Conservation (phyloP, 2,113 vertebrate genomes). For the Holacanthus passer region DNA sequence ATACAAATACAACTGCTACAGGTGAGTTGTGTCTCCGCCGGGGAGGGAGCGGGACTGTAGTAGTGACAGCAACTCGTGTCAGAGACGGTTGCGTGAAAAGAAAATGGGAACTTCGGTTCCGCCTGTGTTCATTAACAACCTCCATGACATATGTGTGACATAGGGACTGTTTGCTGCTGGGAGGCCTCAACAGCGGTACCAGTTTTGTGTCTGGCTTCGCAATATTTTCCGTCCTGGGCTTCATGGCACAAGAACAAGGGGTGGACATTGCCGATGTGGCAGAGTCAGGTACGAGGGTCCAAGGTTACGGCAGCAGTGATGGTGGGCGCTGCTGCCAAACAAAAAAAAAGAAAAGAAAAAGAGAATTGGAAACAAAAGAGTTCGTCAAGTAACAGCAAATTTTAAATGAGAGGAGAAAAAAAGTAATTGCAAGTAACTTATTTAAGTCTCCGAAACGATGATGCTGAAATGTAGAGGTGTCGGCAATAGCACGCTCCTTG, state of each 20-base stretch:
- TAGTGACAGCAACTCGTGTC: constrained; percentile 78
- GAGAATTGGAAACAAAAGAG: constrained; percentile 56
- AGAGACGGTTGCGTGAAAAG: constrained; percentile 77
- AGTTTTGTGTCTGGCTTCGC: constrained; percentile 99
- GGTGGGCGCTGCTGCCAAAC: constrained; percentile 91
- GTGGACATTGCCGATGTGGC: constrained; percentile 99
- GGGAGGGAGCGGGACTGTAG: constrained; percentile 48
- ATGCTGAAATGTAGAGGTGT: constrained; percentile 73
- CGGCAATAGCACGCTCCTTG: constrained; percentile 80
- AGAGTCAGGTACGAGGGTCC: constrained; percentile 99
- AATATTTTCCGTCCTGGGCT: constrained; percentile 99
- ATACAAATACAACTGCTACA: constrained; percentile 99
- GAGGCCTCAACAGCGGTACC: constrained; percentile 99
- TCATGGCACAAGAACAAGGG: constrained; percentile 99
- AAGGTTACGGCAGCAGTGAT: constrained; percentile 89
- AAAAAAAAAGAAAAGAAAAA: constrained; percentile 42
- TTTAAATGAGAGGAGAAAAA: neutral
- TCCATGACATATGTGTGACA: constrained; percentile 99
- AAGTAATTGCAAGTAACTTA: neutral
- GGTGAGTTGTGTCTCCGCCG: constrained; percentile 83
- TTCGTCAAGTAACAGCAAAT: neutral
- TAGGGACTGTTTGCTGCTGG: constrained; percentile 99
- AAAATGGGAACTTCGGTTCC: constrained; percentile 81
- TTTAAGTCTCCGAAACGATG: constrained; percentile 51
- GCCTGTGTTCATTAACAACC: constrained; percentile 95